Base-by-base conservation (phyloP, 2,113 vertebrate species). In the human (Homo sapiens) region DNA sequence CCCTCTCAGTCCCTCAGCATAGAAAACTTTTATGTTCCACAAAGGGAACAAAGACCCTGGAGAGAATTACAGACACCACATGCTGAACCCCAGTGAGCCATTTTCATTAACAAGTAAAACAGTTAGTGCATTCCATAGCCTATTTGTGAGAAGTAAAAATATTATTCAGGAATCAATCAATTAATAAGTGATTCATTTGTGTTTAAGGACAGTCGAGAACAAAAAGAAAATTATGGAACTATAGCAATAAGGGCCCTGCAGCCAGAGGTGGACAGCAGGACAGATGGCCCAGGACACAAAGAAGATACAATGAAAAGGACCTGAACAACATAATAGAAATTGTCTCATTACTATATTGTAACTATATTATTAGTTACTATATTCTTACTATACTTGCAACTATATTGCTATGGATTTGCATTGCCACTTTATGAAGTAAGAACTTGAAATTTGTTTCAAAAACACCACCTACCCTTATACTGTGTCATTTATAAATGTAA, bases 1-100 rank as follows among this genome's bases (percentile, higher is more conserved):
- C 66, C 45, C 38, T 59, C 73, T 90, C n/a, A 81, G 35, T 73
- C 20, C 23, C 43, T 96, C 25, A 73, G 57, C 90, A 94, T 57
- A 89, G 40, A 68, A 96, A 96, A 79, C 73, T 85, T 61, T 25
- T 80, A 79, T 86, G 96, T 96, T 93, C 82, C 84, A 93, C 81
- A 59, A 90, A 97, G 40, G 85, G 45, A 96, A 88, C 27, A 55
- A 90, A 95, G 45, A 72, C 75, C 35, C 73, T 35, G 20, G 64
- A 92, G 43, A 94, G 35, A 81, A 94, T 14, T 14, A 5, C 38
- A 76, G 30, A 84, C 40, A 20, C 59, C 64, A 64, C 25, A 30
- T 4, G 2, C n/a, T 20, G 35, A 95, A 84, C 57, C 70, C 59
- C 50, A 23, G 48, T 40, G 35, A 93, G 35, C 16, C 23, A 50